These are phyloP conservation scores for Tachyglossus aculeatus DNA, from an alignment of 2,797 vertebrate genomes.

Conservation along the genomic window DNA sequence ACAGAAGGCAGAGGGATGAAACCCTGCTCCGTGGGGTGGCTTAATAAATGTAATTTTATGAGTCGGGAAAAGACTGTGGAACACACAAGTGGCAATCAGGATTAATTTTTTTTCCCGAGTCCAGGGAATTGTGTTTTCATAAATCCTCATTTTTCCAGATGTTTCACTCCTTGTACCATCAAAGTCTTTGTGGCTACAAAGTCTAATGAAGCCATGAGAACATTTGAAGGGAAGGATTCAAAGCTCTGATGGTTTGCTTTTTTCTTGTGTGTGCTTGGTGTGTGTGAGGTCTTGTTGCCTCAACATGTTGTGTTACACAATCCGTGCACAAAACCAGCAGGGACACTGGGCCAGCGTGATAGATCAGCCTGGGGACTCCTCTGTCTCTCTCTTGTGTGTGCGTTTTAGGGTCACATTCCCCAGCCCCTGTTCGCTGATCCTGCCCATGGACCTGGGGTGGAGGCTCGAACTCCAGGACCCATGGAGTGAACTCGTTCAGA, in stretches of 20 bases:
- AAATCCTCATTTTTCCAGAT: slow-evolving; percentile 74
- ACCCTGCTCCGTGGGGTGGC: slow-evolving; percentile 44
- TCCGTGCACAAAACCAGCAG: slow-evolving; percentile 45
- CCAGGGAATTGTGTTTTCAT: slow-evolving; percentile 67
- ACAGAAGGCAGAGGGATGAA: slow-evolving; percentile 3
- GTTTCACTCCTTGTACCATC: slow-evolving; percentile 70
- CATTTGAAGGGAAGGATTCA: slow-evolving; percentile 60
- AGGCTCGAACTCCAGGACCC: too few species aligned
- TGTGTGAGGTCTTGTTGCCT: slow-evolving; percentile 57
- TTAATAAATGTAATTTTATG: slow-evolving; percentile 59
- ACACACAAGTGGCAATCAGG: slow-evolving; percentile 65
- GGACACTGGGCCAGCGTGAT: background rate
- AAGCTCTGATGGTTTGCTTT: slow-evolving; percentile 60
- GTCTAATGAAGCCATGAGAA: slow-evolving; percentile 64
- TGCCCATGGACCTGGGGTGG: background rate
- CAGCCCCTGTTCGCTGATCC: background rate
- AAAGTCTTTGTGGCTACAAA: slow-evolving; percentile 68
- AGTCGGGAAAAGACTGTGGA: slow-evolving; percentile 57
- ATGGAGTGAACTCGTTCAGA: too few species aligned
- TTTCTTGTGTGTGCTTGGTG: background rate
- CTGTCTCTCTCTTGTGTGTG: background rate
- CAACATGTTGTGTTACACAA: slow-evolving; percentile 62
- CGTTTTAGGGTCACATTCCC: background rate
- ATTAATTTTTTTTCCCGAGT: slow-evolving; percentile 63
- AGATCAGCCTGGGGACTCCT: background rate